A percentile compares a stretch with the other conserved stretches of the same genome.
These are phyloP conservation scores for Cylindroiulus punctatus DNA, from an alignment of 2,888 invertebrate genomes.

Conservation along the genomic window DNA sequence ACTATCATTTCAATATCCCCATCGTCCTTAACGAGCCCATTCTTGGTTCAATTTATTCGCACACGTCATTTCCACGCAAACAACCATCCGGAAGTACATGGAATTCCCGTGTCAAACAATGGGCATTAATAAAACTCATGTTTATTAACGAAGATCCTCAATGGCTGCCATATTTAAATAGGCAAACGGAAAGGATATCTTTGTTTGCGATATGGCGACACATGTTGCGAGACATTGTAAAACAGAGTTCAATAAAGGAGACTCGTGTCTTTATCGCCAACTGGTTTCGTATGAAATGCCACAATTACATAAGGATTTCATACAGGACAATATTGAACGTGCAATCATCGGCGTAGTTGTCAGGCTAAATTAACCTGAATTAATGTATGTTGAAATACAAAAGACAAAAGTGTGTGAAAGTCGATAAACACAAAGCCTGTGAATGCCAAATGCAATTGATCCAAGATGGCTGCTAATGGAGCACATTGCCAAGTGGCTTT, in stretches of 20 bases:
- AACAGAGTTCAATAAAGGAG: not conserved
- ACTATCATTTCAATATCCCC: not conserved
- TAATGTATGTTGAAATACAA: not conserved
- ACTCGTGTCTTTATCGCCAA: not conserved
- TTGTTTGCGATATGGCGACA: not conserved
- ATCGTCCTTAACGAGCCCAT: not conserved
- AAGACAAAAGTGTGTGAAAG: not conserved
- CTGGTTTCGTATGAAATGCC: not conserved
- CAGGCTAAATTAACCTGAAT: not conserved
- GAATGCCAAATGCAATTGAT: constrained; percentile 40
- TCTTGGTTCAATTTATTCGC: not conserved
- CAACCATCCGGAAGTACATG: not conserved
- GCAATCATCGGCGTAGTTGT: not conserved
- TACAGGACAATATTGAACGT: not conserved
- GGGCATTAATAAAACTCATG: not conserved
- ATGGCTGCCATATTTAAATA: constrained; percentile 4
- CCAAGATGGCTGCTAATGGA: constrained; percentile 21
- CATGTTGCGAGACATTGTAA: not conserved
- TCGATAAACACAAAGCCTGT: not conserved
- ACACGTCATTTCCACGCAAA: not conserved
- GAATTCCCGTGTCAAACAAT: not conserved
- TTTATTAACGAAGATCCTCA: not conserved
- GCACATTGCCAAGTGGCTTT: not conserved
- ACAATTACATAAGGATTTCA: not conserved
- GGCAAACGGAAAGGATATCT: not conserved